Conservation (phyloP, 2,797 vertebrate species). For the Iguana delicatissima region DNA sequence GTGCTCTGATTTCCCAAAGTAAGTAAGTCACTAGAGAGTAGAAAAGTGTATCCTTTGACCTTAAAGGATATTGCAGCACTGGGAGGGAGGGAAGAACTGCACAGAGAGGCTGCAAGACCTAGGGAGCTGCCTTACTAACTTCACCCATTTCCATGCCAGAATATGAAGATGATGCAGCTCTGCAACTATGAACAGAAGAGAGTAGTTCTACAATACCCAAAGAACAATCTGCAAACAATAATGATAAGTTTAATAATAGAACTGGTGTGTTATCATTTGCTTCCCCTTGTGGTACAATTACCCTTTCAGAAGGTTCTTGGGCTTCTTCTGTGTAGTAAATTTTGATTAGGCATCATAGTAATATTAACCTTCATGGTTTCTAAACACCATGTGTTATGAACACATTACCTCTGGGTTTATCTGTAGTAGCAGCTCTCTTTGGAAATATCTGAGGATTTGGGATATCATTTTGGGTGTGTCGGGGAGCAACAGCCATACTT, state of each 20-base stretch:
- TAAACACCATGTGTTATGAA: constrained; percentile 42
- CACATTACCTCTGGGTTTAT: constrained; percentile 49
- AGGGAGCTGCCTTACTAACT: not conserved
- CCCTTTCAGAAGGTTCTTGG: not conserved
- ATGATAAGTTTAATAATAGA: not conserved
- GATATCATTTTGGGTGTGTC: constrained; percentile 18
- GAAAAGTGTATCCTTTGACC: not conserved
- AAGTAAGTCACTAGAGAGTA: no score
- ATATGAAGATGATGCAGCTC: not conserved
- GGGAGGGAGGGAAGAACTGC: not conserved
- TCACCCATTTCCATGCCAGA: not conserved
- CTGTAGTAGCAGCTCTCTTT: constrained; percentile 50
- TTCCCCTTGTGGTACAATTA: not conserved
- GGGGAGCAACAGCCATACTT: constrained; percentile 43
- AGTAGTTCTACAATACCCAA: not conserved
- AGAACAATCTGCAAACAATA: not conserved
- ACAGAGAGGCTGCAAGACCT: no score
- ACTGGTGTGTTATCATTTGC: not conserved
- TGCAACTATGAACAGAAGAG: not conserved
- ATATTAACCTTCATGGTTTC: constrained; percentile 4
- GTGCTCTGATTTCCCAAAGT: not conserved
- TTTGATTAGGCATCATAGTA: not conserved
- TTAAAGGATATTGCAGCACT: not conserved
- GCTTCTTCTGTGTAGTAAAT: not conserved
- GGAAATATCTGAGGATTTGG: constrained; percentile 45